These are phyloP conservation scores for Perca flavescens DNA, from an alignment of 2,113 vertebrate species.

Conservation along the genomic window DNA sequence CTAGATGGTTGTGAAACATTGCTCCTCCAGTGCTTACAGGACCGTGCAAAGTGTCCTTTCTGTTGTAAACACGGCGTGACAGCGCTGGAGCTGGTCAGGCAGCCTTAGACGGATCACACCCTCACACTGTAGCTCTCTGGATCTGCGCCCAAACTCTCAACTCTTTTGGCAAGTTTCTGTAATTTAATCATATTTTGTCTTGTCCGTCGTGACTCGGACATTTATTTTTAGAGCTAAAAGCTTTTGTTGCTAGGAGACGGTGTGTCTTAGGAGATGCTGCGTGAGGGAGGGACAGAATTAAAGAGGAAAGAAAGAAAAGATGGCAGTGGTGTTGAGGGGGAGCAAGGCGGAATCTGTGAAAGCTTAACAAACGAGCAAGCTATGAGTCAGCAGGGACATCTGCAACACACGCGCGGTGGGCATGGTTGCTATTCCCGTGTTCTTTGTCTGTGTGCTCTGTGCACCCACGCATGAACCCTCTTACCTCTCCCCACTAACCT, in stretches of 20 bases:
- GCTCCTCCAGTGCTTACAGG: neutral
- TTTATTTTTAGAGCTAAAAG: slow-evolving; percentile 85
- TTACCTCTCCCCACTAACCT: slow-evolving; percentile 76
- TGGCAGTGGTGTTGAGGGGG: slow-evolving; percentile 65
- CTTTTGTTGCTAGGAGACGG: slow-evolving; percentile 86
- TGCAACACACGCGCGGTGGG: slow-evolving; percentile 64
- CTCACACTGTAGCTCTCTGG: slow-evolving; percentile 32
- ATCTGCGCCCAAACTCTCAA: slow-evolving; percentile 30
- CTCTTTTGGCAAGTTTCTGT: slow-evolving; percentile 63
- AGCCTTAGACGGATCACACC: slow-evolving; percentile 22
- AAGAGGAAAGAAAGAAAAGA: slow-evolving; percentile 51
- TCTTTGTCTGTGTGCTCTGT: slow-evolving; percentile 72
- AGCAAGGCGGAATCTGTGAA: slow-evolving; percentile 77
- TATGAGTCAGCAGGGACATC: slow-evolving; percentile 83
- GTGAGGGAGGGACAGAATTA: slow-evolving; percentile 65
- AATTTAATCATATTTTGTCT: slow-evolving; percentile 76
- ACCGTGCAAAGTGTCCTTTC: neutral
- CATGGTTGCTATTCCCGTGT: slow-evolving; percentile 76
- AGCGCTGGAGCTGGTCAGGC: neutral
- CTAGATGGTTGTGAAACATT: neutral
- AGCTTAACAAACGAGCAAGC: slow-evolving; percentile 76
- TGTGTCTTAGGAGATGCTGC: slow-evolving; percentile 70
- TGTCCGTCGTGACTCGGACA: slow-evolving; percentile 74
- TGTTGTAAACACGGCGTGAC: slow-evolving; percentile 11
- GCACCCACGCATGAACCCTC: slow-evolving; percentile 80